A percentile compares a stretch with the other conserved stretches of the same genome.
Evolutionary conservation across 2,888 invertebrate species (phyloP).

Genomic region (Chesias legatella): DNA sequence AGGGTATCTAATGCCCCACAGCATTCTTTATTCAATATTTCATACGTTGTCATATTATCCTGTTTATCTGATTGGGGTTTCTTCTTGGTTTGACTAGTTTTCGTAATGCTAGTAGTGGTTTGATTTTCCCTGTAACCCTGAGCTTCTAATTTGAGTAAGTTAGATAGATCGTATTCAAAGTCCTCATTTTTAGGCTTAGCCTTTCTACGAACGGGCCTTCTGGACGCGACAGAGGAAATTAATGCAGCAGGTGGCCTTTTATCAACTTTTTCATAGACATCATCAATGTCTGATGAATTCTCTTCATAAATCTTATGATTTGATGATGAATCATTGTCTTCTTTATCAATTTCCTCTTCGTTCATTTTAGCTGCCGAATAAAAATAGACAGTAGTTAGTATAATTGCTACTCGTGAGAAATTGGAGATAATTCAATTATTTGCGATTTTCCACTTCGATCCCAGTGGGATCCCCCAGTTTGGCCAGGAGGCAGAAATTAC

Average conservation of each 20-base stretch:
- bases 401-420: too few species aligned
- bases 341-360: slow-evolving; percentile 41
- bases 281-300: slow-evolving; percentile 72
- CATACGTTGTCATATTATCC: slow-evolving; percentile 38
- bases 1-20: slow-evolving; percentile 59
- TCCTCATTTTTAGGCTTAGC: slow-evolving; percentile 84
- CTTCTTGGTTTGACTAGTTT: slow-evolving; percentile 53
- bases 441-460: too few species aligned
- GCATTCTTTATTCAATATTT: slow-evolving; percentile 58
- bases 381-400: too few species aligned
- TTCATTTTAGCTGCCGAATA: slow-evolving; percentile 46
- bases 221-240: slow-evolving; percentile 48
- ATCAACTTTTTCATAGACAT: slow-evolving; percentile 51
- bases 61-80: slow-evolving; percentile 26
- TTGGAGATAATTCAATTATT: too few species aligned
- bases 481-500: too few species aligned
- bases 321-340: slow-evolving; percentile 46
- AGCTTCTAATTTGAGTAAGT: slow-evolving; percentile 76
- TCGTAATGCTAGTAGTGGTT: slow-evolving; percentile 36
- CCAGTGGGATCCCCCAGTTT: too few species aligned
- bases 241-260: slow-evolving; percentile 40
- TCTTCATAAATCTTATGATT: slow-evolving; percentile 63
- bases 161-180: slow-evolving; percentile 86
- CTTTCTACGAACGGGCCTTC: slow-evolving; percentile 83
- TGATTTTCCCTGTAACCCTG: slow-evolving; percentile 70